Base-by-base conservation (phyloP, 1,140 invertebrate genomes). In the Drosophila santomea region DNA sequence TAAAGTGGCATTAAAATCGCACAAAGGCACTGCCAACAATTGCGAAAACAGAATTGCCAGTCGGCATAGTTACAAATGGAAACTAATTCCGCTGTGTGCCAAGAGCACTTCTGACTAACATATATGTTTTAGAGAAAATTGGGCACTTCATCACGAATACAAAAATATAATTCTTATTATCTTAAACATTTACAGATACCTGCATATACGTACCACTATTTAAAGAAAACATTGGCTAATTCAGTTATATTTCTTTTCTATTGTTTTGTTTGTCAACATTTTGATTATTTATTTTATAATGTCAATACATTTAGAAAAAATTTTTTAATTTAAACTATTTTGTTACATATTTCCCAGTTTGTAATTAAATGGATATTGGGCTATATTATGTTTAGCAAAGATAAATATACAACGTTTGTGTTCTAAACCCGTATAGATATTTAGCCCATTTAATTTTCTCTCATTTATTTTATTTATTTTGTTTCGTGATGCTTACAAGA, bases 41-140 rank as follows among this genome's bases (percentile, higher is more conserved):
- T 62, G 54, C 36, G 41, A 58, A 68, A 58, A 55, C 47, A 51
- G 44, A 67, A 59, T 32, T 20, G 39, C 32, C 17, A 20, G 54
- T 80, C 35, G 77, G 38, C 51, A 39, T 77, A 68, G 77, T 15
- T 61, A 84, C 80, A 28, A 77, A 35, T 43, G 3, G 20, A 36
- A 58, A 71, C 64, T 58, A 58, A 72, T 50, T 57, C 17, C 43
- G n/a, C 20, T 2, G 17, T 32, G 5, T 23, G 23, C 32, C 23
- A 28, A 3, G 8, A 3, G 2, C 12, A 17, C 11, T 38, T n/a
- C 28, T 17, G 36, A 50, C 36, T 23, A 38, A 2, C 23, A 3
- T 25, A 17, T 4, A 12, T 10, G 12, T 32, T 10, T n/a, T 39
- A 25, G 20, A 0, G 1, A 14, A 14, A 23, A 47, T 20, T 44